These are phyloP conservation scores for Strix uralensis DNA, from an alignment of 2,113 vertebrate genomes.

Conservation along the genomic window DNA sequence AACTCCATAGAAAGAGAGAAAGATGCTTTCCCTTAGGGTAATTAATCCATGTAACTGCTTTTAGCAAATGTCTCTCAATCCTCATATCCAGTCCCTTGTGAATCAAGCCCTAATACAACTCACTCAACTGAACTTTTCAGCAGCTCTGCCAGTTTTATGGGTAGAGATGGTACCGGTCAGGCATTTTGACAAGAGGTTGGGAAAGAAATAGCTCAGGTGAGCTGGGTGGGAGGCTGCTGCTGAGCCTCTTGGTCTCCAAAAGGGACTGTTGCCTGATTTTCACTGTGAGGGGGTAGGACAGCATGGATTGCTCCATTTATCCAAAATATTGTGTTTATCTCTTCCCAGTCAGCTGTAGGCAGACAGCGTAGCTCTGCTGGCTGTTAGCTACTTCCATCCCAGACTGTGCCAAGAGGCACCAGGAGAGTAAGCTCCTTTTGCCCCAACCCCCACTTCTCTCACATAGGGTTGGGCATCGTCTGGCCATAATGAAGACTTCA, in stretches of 20 bases:
- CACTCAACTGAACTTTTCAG: not conserved
- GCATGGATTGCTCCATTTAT: not conserved
- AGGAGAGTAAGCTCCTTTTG: not conserved
- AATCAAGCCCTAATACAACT: not conserved
- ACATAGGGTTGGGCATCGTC: not conserved
- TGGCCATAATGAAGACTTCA: conserved; percentile 51
- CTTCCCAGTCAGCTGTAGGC: conserved; percentile 13
- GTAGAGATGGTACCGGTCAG: not conserved
- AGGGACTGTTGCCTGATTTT: not conserved
- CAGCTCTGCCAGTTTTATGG: not conserved
- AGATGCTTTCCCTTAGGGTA: not conserved
- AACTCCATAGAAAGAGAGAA: not conserved
- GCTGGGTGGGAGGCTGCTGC: not conserved
- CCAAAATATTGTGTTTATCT: not conserved
- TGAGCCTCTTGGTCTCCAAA: not conserved
- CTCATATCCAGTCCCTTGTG: not conserved
- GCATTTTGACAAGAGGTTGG: not conserved
- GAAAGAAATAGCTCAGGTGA: not conserved
- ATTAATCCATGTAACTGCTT: not conserved
- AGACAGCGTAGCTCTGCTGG: not conserved
- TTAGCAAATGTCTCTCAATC: not conserved
- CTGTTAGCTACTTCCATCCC: not conserved
- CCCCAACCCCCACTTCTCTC: not conserved
- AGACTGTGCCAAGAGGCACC: not conserved
- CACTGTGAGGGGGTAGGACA: not conserved